phyloP scores from a whole-genome alignment of 2,888 invertebrate species.

The Ochropacha duplaris region DNA sequence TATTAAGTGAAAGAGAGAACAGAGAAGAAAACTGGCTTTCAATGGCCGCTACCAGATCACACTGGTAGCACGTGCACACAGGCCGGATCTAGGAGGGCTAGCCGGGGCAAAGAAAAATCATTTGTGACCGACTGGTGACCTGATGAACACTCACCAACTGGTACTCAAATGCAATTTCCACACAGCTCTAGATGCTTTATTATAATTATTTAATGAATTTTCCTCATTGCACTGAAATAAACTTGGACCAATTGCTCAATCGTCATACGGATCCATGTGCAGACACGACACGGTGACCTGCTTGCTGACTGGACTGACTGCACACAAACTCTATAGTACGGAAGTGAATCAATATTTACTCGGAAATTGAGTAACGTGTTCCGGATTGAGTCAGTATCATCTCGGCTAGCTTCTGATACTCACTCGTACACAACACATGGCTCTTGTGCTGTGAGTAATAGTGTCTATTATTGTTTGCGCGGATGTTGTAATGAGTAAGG shows the following conservation, averaged over 20 bases:
- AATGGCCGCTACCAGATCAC: no score
- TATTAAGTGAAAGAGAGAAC: no score
- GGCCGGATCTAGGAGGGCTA: no score
- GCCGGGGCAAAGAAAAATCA: no score
- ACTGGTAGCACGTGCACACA: no score
- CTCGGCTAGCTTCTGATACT: conserved; percentile 15
- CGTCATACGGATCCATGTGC: not conserved
- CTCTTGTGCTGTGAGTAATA: conserved; percentile 31
- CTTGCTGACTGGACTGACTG: conserved; percentile 16
- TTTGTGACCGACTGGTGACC: no score
- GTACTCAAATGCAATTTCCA: no score
- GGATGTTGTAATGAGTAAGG: conserved; percentile 17
- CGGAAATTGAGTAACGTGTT: conserved; percentile 71
- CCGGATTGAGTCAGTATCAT: conserved; percentile 58
- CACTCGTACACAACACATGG: conserved; percentile 22
- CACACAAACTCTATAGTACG: conserved; percentile 40
- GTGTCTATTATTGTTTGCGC: conserved; percentile 32
- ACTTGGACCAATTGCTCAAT: not conserved
- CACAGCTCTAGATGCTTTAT: no score
- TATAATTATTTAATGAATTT: not conserved
- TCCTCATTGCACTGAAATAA: not conserved
- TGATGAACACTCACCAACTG: no score
- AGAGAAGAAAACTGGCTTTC: no score
- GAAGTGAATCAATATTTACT: conserved; percentile 73
- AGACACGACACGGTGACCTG: not conserved